Evolutionary conservation across 1,140 invertebrate genomes (phyloP), one percentile per base, ranked within the genome.

Genomic region (Ceratoteleas bidentatus): DNA sequence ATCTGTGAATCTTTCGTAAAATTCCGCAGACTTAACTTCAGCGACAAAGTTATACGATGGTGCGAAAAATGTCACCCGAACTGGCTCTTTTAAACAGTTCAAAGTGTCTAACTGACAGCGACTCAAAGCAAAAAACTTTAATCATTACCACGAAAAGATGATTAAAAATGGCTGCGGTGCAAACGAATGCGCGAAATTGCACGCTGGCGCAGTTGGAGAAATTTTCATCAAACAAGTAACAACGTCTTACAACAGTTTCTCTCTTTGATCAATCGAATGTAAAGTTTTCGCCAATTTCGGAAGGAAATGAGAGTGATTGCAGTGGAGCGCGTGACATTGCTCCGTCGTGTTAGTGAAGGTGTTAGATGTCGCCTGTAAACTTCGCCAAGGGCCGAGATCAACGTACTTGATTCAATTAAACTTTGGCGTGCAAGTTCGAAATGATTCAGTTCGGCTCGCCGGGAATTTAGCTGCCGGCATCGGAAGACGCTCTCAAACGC

Each of bases 211-310:
- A 57, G 45, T 64, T 49, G 14, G 6, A 50, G 70, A 75, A 70
- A 81, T 72, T 58, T 81, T 75, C 68, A 72, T 76, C 73, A 76
- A 81, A 66, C 61, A 76, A 81, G 53, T 76, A 66, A 72, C 66
- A 81, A 66, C 58, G 61, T 76, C 79, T 76, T 76, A 60, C 54
- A 75, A 60, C 72, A 81, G 79, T 68, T 76, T 68, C 61, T 45
- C 62, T 54, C 79, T 81, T 81, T 81, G 79, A 81, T 81, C 79
- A 81, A 81, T 76, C 72, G 79, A 81, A 81, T 81, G 79, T 76
- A 76, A 76, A 76, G 66, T 76, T 81, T 76, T 72, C 79, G 54
- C 61, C 72, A 81, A 81, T 76, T 81, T 81, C 72, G 61, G 65
- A 76, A 76, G 79, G 79, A 76, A 76, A 81, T 76, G 72, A 75